Conservation (phyloP, 2,113 vertebrate genomes). For the Dunckerocampus dactyliophorus region DNA sequence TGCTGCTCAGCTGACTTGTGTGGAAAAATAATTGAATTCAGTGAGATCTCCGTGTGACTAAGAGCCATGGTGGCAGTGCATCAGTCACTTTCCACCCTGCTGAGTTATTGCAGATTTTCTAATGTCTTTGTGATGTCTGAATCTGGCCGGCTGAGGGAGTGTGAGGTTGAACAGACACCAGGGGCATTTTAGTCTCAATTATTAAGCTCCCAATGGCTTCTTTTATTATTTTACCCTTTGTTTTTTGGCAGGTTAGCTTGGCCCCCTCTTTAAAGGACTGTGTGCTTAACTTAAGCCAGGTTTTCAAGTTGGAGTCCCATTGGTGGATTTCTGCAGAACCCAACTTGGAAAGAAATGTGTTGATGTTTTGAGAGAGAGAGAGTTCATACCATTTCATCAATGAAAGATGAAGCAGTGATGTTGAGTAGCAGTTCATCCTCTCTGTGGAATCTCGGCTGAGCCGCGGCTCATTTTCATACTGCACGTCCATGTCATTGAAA, state of each 20-base stretch:
- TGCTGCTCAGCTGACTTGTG: slow-evolving; percentile 43
- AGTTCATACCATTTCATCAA: background rate
- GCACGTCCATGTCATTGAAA: slow-evolving; percentile 29
- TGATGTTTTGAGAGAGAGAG: background rate
- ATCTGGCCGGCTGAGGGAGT: slow-evolving; percentile 25
- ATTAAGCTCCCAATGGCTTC: slow-evolving; percentile 35
- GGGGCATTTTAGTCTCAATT: slow-evolving; percentile 40
- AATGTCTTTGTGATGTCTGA: slow-evolving; percentile 38
- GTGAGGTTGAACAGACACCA: slow-evolving; percentile 37
- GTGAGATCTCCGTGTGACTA: slow-evolving; percentile 27
- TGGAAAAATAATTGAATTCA: slow-evolving; percentile 49
- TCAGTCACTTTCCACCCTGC: slow-evolving; percentile 53
- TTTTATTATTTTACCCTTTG: slow-evolving; percentile 34
- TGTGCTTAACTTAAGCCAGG: slow-evolving; percentile 16
- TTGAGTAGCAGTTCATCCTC: slow-evolving; percentile 3
- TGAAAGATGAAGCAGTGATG: background rate
- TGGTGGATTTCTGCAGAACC: background rate
- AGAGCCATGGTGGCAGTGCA: slow-evolving; percentile 44
- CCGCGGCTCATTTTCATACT: slow-evolving; percentile 16
- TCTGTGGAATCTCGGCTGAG: slow-evolving; percentile 12
- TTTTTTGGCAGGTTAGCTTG: slow-evolving; percentile 2
- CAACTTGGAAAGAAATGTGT: background rate
- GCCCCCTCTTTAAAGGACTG: background rate
- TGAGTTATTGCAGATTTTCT: slow-evolving; percentile 48
- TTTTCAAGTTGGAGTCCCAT: slow-evolving; percentile 8